phyloP scores from a whole-genome alignment of 1,140 invertebrate species.

The Pogonomyrmex californicus region DNA sequence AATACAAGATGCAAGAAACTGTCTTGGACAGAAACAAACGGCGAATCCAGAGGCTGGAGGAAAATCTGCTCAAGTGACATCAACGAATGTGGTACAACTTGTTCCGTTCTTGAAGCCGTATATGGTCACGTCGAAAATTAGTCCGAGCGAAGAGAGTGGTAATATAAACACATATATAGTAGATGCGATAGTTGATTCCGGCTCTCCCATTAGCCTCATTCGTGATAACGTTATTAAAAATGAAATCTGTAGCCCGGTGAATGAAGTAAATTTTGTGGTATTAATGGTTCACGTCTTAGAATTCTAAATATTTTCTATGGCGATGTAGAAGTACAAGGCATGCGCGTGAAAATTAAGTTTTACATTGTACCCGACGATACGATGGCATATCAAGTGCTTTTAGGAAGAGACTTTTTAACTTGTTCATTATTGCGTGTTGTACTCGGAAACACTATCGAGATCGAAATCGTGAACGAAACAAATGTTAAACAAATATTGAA shows the following conservation, averaged over 20 bases:
- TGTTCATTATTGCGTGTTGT: background rate
- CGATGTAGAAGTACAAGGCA: too few relatives aligned
- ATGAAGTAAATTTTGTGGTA: slow-evolving; percentile 27
- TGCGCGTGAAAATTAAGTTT: slow-evolving; percentile 42
- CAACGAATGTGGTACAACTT: slow-evolving; percentile 18
- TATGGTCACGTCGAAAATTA: background rate
- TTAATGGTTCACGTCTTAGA: slow-evolving; percentile 60
- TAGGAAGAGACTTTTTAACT: slow-evolving; percentile 54
- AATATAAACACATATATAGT: slow-evolving; percentile 1
- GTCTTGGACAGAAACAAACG: background rate
- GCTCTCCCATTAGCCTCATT: slow-evolving; percentile 61
- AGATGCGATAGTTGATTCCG: slow-evolving; percentile 56
- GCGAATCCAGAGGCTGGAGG: too few relatives aligned
- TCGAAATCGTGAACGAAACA: background rate
- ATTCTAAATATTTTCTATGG: too few relatives aligned
- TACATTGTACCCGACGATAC: slow-evolving; percentile 53
- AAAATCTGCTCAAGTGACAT: background rate
- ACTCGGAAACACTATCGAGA: background rate
- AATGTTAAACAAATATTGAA: background rate
- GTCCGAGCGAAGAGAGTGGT: background rate
- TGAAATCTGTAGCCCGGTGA: background rate
- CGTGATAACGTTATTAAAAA: background rate
- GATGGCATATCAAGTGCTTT: slow-evolving; percentile 45
- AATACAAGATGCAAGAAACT: background rate
- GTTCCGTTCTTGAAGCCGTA: background rate